These are phyloP conservation scores for Cebidichthys violaceus DNA, from an alignment of 2,113 vertebrate genomes.

Conservation along the genomic window DNA sequence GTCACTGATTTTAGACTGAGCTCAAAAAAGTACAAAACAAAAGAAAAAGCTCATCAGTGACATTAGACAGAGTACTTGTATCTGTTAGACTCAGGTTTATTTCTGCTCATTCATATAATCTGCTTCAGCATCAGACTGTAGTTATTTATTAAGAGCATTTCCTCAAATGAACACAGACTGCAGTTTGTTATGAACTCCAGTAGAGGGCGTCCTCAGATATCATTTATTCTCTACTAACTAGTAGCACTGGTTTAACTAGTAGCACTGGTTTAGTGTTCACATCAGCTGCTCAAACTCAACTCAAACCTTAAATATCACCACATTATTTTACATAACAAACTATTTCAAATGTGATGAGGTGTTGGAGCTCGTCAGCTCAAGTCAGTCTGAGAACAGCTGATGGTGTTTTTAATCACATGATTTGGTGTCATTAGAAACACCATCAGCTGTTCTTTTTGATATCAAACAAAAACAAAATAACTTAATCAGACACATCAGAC, in stretches of 20 bases:
- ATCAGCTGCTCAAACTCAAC: not conserved
- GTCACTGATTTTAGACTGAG: no score
- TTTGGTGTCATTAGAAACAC: not conserved
- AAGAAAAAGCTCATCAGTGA: no score
- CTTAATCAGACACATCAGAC: not conserved
- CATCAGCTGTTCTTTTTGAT: not conserved
- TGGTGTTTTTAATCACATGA: not conserved
- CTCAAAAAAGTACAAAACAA: no score
- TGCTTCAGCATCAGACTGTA: not conserved
- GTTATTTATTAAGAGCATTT: not conserved
- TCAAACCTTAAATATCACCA: not conserved
- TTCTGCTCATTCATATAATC: not conserved
- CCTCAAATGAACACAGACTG: not conserved
- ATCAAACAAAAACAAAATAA: not conserved
- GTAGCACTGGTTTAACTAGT: no score
- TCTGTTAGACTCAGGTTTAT: not conserved
- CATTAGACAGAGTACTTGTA: no score
- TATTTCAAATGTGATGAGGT: not conserved
- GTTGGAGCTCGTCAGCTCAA: not conserved
- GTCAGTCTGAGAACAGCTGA: no score
- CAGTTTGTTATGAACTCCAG: not conserved
- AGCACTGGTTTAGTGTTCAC: not conserved
- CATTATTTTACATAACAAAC: not conserved
- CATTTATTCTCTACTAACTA: not conserved
- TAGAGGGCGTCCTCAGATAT: not conserved